These are phyloP conservation scores for Epinephelus malabaricus DNA, from an alignment of 2,797 vertebrate genomes.

Conservation along the genomic window DNA sequence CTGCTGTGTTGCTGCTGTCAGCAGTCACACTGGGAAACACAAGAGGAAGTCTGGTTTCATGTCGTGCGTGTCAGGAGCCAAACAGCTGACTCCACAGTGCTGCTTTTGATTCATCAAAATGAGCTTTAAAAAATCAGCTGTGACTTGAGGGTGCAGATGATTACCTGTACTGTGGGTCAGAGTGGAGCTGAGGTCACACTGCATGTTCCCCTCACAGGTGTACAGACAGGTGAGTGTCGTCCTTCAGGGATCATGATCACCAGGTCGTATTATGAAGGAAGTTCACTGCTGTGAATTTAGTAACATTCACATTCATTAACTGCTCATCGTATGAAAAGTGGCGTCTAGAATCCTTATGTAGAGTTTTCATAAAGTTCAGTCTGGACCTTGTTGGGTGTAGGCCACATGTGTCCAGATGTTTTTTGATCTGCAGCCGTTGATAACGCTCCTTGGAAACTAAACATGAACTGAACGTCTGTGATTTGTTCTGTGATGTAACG, in stretches of 20 bases:
- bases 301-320: neutral
- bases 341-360: neutral
- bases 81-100: neutral
- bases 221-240: neutral
- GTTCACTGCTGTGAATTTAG: neutral
- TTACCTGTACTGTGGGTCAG: neutral
- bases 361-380: neutral
- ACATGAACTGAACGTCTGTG: no score
- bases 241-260: neutral
- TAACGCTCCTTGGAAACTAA: no score
- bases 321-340: neutral
- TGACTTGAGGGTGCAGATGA: neutral
- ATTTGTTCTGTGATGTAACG: no score
- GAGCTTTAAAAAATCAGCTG: neutral
- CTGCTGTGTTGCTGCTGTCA: conserved; percentile 1
- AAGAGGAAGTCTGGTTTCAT: neutral
- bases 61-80: neutral
- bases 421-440: no score
- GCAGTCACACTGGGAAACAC: neutral
- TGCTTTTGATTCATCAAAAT: neutral
- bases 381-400: no score
- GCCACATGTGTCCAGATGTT: no score
- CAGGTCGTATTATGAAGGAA: neutral
- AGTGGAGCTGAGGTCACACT: no score
- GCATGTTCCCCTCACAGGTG: neutral